Percentiles rank a stretch among this genome's conserved stretches.
phyloP scores from a whole-genome alignment of 2,888 invertebrate genomes.

The Eilema griseolum region DNA sequence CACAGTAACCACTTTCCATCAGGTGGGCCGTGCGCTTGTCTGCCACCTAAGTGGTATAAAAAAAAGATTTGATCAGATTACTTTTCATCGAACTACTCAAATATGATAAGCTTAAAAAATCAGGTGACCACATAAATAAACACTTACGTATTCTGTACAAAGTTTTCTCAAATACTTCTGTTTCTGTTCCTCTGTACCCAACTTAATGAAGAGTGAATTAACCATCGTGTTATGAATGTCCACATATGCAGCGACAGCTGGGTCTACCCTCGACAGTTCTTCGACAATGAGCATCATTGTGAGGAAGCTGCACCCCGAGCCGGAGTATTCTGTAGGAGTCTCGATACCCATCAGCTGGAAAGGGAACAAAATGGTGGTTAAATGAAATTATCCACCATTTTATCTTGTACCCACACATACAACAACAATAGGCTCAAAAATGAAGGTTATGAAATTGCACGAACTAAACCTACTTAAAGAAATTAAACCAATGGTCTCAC shows the following conservation, averaged over 20 bases:
- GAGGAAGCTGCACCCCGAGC: constrained; percentile 96
- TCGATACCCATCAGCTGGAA: constrained; percentile 94
- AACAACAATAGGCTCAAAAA: no score
- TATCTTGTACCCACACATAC: background rate
- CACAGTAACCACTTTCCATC: no score
- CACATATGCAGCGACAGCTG: constrained; percentile 95
- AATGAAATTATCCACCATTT: background rate
- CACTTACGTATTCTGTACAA: constrained; percentile 93
- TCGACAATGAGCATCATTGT: constrained; percentile 96
- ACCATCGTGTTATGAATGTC: constrained; percentile 98
- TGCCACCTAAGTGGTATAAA: no score
- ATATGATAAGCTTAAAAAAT: no score
- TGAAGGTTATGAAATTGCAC: no score
- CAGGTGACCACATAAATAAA: no score
- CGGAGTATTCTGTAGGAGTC: constrained; percentile 94
- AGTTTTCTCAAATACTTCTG: constrained; percentile 95
- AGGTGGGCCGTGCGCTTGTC: no score
- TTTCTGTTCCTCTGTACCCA: constrained; percentile 96
- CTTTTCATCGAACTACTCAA: no score
- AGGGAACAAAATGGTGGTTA: background rate
- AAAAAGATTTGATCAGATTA: no score
- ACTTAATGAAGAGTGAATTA: constrained; percentile 93
- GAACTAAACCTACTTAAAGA: no score
- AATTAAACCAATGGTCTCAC: no score
- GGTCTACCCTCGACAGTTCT: constrained; percentile 97